Evolutionary conservation across 2,888 invertebrate species (phyloP), one percentile per base, ranked within the genome.

Genomic region (Tyria jacobaeae): DNA sequence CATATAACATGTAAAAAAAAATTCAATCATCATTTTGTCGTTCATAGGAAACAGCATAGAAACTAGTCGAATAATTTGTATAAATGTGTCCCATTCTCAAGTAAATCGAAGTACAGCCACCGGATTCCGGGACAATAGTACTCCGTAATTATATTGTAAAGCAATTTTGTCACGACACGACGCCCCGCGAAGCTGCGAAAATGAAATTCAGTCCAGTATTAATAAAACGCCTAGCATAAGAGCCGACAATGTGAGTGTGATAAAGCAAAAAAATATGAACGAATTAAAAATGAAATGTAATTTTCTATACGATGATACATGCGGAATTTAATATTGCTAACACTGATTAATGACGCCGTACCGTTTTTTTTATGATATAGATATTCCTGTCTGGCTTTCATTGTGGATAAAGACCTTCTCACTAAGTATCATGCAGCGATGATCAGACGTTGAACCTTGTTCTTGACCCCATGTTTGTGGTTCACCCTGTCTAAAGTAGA

Each of bases 81-180:
- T 60, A 80, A 85, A 82, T 87, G 83, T 49, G 79, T 78, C 70
- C 81, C 82, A 83, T 87, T 91, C 80, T 78, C 83, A 89, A 91
- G 88, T 86, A 91, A 91, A 91, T 91, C 87, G 86, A 88, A 87
- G 80, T 81, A 79, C 75, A 76, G 81, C 70, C 77, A 73, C 70
- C 73, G 80, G 77, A 82, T 84, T 82, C 78, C 79, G 75, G 84
- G 81, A 89, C 90, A 89, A 89, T 88, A 82, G 86, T 80, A 77
- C 78, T 73, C 80, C 80, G 86, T 90, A 91, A 92, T 91, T 91
- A 88, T 90, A 92, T 91, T 90, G 89, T 89, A 88, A 89, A 91
- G 88, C 88, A 89, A 92, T 91, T 92, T 85, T 79, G 84, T 83
- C 82, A 74, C 73, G 63, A 75, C 68, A 73, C 70, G 64, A 73